Base-by-base conservation (phyloP, 64 coral and sea anemone genomes). In the Montipora cactus region DNA sequence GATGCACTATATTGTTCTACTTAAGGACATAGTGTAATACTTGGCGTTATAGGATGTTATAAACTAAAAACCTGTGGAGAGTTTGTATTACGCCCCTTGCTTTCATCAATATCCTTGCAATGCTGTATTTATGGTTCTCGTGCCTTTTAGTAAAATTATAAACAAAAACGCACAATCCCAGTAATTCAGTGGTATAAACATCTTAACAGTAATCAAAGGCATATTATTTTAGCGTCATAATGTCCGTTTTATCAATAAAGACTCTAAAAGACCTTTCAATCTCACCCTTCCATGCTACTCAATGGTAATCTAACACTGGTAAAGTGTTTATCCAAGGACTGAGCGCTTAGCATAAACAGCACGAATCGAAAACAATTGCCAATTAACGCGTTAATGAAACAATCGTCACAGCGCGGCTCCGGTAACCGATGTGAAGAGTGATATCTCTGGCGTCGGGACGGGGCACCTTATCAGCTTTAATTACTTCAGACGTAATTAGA, bases 401-500 rank as follows among this genome's bases (percentile, higher is more conserved):
- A 95, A 85, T 86, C 74, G 73, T 57, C 68, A 75, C 61, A 15
- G 81, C 59, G 81, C 74, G 88, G 89, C 83, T 85, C 89, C 67
- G 71, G 89, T 70, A 64, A 59, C 89, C 48, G 76, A 81, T 78
- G 93, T 90, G 89, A 45, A 68, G 93, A 79, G 93, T 75, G 76
- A 66, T 59, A 55, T 16, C 75, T 75, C 53, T 90, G 93, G 89
- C 93, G 87, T 81, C 93, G 93, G 93, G 93, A 89, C 93, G 77
- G 80, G 70, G 74, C 52, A 71, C 77, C 76, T 95, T 95, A 95
- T 95, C 93, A 95, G 89, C 89, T 89, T 81, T 95, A 85, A 95
- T 95, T 90, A 95, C 87, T 78, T 84, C 47, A 50, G 93, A 81
- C 75, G 92, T 95, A 98, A 98, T 98, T 95, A 98, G 93, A 98